phyloP scores from a whole-genome alignment of 2,797 vertebrate genomes.

The Harpagifer antarcticus region DNA sequence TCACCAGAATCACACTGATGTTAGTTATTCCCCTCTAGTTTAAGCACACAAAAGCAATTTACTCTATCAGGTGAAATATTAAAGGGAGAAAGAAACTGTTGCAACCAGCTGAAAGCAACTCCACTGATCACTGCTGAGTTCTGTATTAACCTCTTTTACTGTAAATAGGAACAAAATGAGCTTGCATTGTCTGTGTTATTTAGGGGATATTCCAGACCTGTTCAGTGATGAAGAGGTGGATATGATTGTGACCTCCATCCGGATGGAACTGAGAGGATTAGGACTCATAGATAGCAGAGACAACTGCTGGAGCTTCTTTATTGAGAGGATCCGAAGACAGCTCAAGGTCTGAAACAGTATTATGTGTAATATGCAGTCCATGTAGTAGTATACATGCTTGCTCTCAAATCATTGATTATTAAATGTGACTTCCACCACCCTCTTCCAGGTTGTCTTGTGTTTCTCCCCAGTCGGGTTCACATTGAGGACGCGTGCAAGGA shows the following conservation, averaged over 20 bases:
- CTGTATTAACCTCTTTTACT: neutral
- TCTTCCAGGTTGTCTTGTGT: slow-evolving; percentile 82
- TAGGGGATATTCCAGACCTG: slow-evolving; percentile 84
- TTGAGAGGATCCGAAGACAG: slow-evolving; percentile 80
- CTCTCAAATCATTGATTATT: neutral
- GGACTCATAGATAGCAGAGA: slow-evolving; percentile 83
- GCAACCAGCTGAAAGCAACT: neutral
- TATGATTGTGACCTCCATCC: slow-evolving; percentile 82
- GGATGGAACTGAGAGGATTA: slow-evolving; percentile 83
- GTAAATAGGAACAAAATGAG: neutral
- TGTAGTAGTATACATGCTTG: neutral
- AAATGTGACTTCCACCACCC: neutral
- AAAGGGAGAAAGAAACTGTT: neutral
- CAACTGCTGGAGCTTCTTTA: slow-evolving; percentile 88
- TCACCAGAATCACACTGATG: too few species aligned
- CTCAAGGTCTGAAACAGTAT: slow-evolving; percentile 69
- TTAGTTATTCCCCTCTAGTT: too few species aligned
- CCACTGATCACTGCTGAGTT: neutral
- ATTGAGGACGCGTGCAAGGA: slow-evolving; percentile 79
- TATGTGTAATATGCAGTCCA: neutral
- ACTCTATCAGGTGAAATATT: too few species aligned
- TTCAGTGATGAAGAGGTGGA: slow-evolving; percentile 85
- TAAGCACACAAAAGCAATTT: too few species aligned
- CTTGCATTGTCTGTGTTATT: slow-evolving; percentile 8
- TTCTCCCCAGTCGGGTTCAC: slow-evolving; percentile 87